Evolutionary conservation across 2,113 vertebrate species (phyloP), one percentile per base, ranked within the genome.

Genomic region (Mormyrus lacerda): DNA sequence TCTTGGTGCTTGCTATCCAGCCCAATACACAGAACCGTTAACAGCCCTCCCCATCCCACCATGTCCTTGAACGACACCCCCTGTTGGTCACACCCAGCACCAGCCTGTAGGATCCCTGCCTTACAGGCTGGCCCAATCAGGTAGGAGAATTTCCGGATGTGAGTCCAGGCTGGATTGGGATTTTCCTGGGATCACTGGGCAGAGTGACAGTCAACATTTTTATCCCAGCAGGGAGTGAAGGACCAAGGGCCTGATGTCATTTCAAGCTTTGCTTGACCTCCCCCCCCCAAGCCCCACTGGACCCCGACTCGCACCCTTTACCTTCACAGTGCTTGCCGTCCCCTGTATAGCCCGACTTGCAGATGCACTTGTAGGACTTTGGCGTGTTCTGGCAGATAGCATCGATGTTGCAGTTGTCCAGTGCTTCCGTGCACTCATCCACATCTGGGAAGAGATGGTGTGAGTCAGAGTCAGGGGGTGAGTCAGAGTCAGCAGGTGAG

Each of bases 241-340:
- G 8, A 85, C 44, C 44, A 48, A 3, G 31, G 48, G 4, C 48
- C 48, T 53, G 10, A 85, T 47, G n/a, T 50, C 10, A 47, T 48
- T 85, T 48, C 50, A 50, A 85, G 24, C 55, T 9, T 61, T 53
- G 5, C 50, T 11, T 48, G 17, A 4, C 11, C 17, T n/a, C 21
- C 4, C 9, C 24, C 13, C 69, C 47, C 85, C 21, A 24, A 24
- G 55, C 1, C 6, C 53, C 21, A 0, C 27, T 27, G 8, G 50
- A 31, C 87, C 39, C 51, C 24, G 13, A 15, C 13, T 27, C 9
- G 10, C 61, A 69, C 10, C 61, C 3, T 90, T 95, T 96, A 99
- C 98, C 98, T 98, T 98, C 98, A 94, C 98, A 99, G 93, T 98
- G 97, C 93, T 98, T 99, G 83, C 98, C 98, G 0, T 99, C 98